Evolutionary conservation across 2,888 invertebrate species (phyloP).

Genomic region (Corbicula japonica): DNA sequence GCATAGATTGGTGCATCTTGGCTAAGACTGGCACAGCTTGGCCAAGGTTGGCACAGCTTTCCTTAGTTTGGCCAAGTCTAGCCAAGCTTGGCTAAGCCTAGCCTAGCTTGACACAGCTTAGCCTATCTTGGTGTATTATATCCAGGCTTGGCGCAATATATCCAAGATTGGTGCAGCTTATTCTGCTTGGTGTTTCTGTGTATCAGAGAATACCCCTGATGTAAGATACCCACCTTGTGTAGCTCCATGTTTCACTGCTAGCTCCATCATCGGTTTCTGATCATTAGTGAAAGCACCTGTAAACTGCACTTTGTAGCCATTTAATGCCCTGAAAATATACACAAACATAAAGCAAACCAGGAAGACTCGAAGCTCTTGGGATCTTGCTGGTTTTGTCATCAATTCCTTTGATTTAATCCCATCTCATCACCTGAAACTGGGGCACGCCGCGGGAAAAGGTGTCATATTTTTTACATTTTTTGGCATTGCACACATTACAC

Average conservation of each 20-base stretch:
- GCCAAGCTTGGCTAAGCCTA: neutral
- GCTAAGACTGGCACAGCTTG: no score
- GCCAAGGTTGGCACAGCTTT: neutral
- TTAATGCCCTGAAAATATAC: constrained; percentile 66
- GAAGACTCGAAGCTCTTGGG: neutral
- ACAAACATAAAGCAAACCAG: neutral
- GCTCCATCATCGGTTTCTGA: constrained; percentile 66
- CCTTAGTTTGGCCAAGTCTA: neutral
- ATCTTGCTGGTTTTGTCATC: neutral
- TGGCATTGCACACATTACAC: constrained; percentile 2
- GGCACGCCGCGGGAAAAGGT: neutral
- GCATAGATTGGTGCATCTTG: no score
- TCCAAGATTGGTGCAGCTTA: neutral
- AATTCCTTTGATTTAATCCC: neutral
- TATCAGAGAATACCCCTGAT: no score
- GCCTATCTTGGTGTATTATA: neutral
- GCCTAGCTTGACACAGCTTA: neutral
- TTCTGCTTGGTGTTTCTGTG: no score
- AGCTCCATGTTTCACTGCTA: constrained; percentile 71
- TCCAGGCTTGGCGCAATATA: neutral
- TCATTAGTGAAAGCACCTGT: constrained; percentile 67
- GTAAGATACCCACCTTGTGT: constrained; percentile 54
- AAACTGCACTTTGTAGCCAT: constrained; percentile 61
- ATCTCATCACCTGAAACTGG: no score
- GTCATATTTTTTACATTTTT: neutral